Evolutionary conservation across 2,797 vertebrate species (phyloP).

Genomic region (Sparidentex hasta): DNA sequence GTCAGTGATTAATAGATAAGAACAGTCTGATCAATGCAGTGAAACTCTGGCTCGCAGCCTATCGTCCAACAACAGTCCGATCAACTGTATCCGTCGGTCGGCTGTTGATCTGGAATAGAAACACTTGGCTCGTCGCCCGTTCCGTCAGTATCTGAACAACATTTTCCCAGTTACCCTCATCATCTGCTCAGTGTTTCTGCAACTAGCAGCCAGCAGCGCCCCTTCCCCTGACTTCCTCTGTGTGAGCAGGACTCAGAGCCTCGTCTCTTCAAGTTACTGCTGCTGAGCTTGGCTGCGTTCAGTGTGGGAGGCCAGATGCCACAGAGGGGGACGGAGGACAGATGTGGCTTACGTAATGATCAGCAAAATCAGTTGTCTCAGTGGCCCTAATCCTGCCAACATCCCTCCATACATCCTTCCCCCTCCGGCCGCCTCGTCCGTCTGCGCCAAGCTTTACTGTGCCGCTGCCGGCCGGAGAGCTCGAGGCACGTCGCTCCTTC

Average conservation of each 20-base stretch:
- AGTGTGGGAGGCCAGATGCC: constrained; percentile 46
- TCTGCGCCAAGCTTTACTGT: constrained; percentile 32
- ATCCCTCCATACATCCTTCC: constrained; percentile 32
- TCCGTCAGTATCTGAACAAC: neutral
- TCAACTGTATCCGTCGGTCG: constrained; percentile 5
- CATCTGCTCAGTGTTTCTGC: constrained; percentile 4
- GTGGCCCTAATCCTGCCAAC: constrained; percentile 65
- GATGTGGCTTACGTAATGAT: constrained; percentile 75
- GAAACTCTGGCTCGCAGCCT: neutral
- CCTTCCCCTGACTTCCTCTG: constrained; percentile 20
- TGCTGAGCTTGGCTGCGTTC: constrained; percentile 44
- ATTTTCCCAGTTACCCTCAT: constrained; percentile 9
- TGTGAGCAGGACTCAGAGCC: constrained; percentile 30
- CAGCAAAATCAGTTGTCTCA: constrained; percentile 64
- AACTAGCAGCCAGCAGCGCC: constrained; percentile 14
- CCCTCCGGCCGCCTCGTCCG: constrained; percentile 8
- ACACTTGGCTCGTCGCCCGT: constrained; percentile 7
- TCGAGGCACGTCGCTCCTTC: constrained; percentile 25
- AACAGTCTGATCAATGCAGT: neutral
- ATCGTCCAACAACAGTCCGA: neutral
- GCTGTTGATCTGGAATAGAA: constrained; percentile 21
- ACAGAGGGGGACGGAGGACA: constrained; percentile 59
- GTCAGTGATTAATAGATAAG: neutral
- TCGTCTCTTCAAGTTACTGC: constrained; percentile 18
- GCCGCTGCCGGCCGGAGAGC: constrained; percentile 33